Conservation (phyloP, 2,797 vertebrate genomes). For the Fringilla coelebs region DNA sequence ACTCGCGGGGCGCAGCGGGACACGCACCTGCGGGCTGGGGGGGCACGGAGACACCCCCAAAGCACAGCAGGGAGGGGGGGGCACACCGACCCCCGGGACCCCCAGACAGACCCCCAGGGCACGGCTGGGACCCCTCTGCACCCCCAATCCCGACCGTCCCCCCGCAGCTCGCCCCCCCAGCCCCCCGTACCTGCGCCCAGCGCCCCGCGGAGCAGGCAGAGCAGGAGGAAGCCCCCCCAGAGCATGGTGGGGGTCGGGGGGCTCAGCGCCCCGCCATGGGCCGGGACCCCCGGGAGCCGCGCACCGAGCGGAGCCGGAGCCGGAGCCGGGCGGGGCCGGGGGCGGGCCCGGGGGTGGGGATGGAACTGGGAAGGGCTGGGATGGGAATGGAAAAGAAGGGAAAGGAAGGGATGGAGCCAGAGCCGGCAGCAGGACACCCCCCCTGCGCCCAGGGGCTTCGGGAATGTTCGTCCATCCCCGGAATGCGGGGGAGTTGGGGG, state of each 20-base stretch:
- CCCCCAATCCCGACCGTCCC: background rate
- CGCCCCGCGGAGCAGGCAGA: background rate
- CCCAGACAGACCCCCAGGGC: background rate
- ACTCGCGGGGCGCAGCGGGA: background rate
- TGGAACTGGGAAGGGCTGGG: background rate
- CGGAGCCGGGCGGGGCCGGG: background rate
- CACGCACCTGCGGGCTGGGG: background rate
- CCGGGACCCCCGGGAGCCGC: background rate
- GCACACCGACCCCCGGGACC: background rate
- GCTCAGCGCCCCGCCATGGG: background rate
- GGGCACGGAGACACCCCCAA: background rate
- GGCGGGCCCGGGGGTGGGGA: background rate
- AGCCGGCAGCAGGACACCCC: background rate
- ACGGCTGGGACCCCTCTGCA: background rate
- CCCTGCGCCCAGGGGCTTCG: background rate
- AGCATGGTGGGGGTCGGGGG: background rate
- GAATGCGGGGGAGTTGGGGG: background rate
- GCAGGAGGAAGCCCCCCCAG: background rate
- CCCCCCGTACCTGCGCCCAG: background rate
- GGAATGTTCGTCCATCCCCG: background rate
- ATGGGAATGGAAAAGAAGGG: background rate
- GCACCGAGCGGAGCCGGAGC: background rate
- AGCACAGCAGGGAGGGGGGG: background rate
- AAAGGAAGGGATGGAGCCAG: background rate
- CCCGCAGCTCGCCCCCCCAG: background rate